These are phyloP conservation scores for Ptychobarbus kaznakovi DNA, from an alignment of 2,797 vertebrate species.

Conservation along the genomic window DNA sequence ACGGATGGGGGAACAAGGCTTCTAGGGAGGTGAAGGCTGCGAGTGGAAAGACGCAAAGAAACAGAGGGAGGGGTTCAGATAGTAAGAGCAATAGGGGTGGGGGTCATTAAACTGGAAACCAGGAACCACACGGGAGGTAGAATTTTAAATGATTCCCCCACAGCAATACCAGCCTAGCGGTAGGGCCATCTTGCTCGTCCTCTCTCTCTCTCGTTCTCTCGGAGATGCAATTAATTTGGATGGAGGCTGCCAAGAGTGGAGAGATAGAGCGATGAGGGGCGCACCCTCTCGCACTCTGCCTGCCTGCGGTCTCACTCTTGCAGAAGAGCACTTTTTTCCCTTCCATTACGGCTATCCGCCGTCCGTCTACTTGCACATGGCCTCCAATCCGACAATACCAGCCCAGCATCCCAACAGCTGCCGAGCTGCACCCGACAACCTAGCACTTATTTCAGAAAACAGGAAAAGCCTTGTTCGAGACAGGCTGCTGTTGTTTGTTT, in stretches of 20 bases:
- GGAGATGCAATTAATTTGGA: slow-evolving; percentile 86
- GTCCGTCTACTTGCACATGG: slow-evolving; percentile 56
- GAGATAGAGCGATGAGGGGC: slow-evolving; percentile 79
- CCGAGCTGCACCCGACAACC: not conserved
- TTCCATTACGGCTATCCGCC: slow-evolving; percentile 60
- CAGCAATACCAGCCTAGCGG: slow-evolving; percentile 76
- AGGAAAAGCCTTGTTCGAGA: slow-evolving; percentile 8
- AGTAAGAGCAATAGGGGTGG: slow-evolving; percentile 63
- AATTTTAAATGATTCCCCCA: slow-evolving; percentile 85
- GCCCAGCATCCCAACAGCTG: slow-evolving; percentile 48
- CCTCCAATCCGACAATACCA: slow-evolving; percentile 53
- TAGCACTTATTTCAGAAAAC: slow-evolving; percentile 20
- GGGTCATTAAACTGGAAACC: slow-evolving; percentile 85
- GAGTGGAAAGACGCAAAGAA: slow-evolving; percentile 16
- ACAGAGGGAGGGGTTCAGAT: slow-evolving; percentile 8
- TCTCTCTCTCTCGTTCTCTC: slow-evolving; percentile 74
- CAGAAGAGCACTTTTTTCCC: slow-evolving; percentile 52
- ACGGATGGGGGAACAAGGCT: slow-evolving; percentile 45
- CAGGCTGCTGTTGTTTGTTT: slow-evolving; percentile 42
- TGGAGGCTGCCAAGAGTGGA: slow-evolving; percentile 82
- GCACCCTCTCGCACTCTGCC: slow-evolving; percentile 73
- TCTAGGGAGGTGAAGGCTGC: slow-evolving; percentile 19
- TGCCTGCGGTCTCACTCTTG: slow-evolving; percentile 51
- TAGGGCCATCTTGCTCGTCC: slow-evolving; percentile 74
- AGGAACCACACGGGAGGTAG: slow-evolving; percentile 83